Evolutionary conservation across 2,888 invertebrate species (phyloP), one percentile per base, ranked within the genome.

Genomic region (Ormia ochracea): DNA sequence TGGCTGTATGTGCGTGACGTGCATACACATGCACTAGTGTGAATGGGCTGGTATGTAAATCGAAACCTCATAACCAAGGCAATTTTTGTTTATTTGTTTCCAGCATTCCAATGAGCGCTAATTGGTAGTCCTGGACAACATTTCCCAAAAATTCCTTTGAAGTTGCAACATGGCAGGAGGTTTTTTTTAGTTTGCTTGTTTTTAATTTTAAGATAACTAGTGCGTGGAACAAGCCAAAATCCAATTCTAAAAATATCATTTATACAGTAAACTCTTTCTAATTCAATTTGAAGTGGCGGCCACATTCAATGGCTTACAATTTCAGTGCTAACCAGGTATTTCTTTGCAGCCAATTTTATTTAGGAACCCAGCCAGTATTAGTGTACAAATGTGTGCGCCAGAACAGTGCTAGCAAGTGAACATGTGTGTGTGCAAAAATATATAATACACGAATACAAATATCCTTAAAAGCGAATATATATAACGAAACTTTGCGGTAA

Each of bases 251-350:
- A 28, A 41, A 65, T 65, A 50, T n/a, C 17, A 45, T 12, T 41
- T 14, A 17, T 23, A 26, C 38, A 31, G 23, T 48, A 33, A 41
- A 3, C 4, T 5, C 45, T 38, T 28, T 58, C 7, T 14, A 54
- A 43, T 48, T 9, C 5, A 14, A 31, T 52, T 21, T 45, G 21
- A 10, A n/a, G 1, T 12, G 10, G 1, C 19, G 43, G n/a, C 70
- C 50, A 61, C 4, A 26, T 31, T 0, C 14, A 78, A 90, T 90
- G 89, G 86, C 90, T 26, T 86, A 85, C 77, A 84, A 88, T 83
- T 90, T 88, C 73, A 88, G 87, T 81, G 90, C 90, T 59, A 87
- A 88, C 83, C 90, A 90, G 90, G 90, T 90, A 84, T 31, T 54
- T 21, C 3, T 23, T 17, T 41, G 2, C 12, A 19, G 14, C n/a